Base-by-base conservation (phyloP, 2,888 invertebrate genomes). In the Lasioglossum zephyrum region DNA sequence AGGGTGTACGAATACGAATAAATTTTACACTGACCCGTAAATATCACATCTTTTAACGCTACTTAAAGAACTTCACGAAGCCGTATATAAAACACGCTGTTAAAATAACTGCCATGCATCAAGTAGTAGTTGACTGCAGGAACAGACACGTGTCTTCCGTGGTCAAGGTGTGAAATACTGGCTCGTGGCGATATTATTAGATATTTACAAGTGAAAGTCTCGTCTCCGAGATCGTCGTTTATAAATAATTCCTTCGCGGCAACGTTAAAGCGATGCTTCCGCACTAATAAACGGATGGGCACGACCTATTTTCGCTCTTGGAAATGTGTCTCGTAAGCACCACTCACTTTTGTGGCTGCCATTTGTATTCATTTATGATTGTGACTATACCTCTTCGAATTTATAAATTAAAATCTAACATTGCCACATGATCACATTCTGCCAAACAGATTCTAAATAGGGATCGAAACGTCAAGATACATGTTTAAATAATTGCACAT, bases 201-300 rank as follows among this genome's bases (percentile, higher is more conserved):
- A 73, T 84, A 72, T 79, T 79, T 85, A 73, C 63, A 49, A 85
- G 85, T 85, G 81, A 80, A 85, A 81, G 86, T 77, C 63, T 76
- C 49, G 72, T 73, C 73, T 74, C 31, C 31, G 31, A n/a, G 57
- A 60, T 49, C 53, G 57, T 85, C 69, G 60, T 72, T 80, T 81
- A 81, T 86, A 80, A 86, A 85, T 81, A 86, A 73, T 77, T 60
- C 18, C 1, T n/a, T 69, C 11, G 36, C 53, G 31, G n/a, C 73
- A 80, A 60, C 70, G 79, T 76, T 76, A 36, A 53, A 73, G 41
- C 60, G 84, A 77, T 49, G 39, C 84, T 83, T 83, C 73, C 73
- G n/a, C n/a, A 18, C 69, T 74, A 60, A 74, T 77, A 41, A 77
- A 60, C 66, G 44, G 57, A 18, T n/a, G 36, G 26, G 22, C 36